Evolutionary conservation across 2,113 vertebrate species (phyloP), one percentile per base, ranked within the genome.

Genomic region (Myiozetetes cayanensis): DNA sequence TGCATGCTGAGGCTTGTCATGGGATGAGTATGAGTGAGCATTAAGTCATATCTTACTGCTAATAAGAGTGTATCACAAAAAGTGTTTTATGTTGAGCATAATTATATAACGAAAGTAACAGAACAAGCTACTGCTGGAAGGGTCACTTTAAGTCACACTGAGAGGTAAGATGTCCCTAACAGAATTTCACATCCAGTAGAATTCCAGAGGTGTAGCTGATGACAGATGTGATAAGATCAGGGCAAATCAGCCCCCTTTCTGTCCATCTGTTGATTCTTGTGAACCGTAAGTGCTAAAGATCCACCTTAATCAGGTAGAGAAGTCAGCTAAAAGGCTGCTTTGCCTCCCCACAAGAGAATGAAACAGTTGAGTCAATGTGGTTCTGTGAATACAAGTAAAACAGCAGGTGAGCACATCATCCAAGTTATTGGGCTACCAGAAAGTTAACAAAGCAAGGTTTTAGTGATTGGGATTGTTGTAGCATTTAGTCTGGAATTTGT

Each of bases 221-320:
- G 13, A 37, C 37, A 55, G 61, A 28, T 22, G 11, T 24, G 46
- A 3, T 46, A 22, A 72, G 30, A 33, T 33, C 19, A 16, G 28
- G 24, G 28, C 22, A 53, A 66, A 65, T 74, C 14, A 53, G 44
- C 5, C n/a, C 11, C 3, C 47, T 68, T 10, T 66, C 9, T 89
- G 10, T 33, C 1, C 1, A 0, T 49, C 43, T 58, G 12, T 62
- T 61, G 8, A 8, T 55, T 83, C 22, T 50, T 65, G 14, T 65
- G 22, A 78, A 61, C 20, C 24, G 6, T 41, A 66, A 43, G 35
- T 74, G 25, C 28, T 82, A 13, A 12, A 24, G 21, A 25, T 72
- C 8, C 5, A 24, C 53, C 17, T 39, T 44, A n/a, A 15, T 12
- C 27, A 7, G 44, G 22, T 59, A 15, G 37, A 56, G 20, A 62